Evolutionary conservation across 2,113 vertebrate species (phyloP), one percentile per base, ranked within the genome.

Genomic region (Mesembrinibis cayennensis): DNA sequence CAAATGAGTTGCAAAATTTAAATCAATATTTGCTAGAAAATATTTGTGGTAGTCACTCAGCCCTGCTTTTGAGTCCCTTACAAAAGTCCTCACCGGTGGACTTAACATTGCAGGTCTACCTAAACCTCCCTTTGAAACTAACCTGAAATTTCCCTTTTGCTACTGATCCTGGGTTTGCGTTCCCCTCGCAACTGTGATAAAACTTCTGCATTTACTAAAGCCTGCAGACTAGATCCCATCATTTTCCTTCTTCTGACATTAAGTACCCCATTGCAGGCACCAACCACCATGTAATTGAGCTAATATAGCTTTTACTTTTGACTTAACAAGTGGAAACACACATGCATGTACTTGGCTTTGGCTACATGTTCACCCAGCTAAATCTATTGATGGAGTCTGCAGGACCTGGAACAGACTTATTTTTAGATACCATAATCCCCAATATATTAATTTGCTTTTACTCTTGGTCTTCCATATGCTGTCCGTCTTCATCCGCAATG

Each of bases 1-100:
- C 87, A 97, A 93, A 83, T 20, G 45, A 78, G 50, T 94, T 97
- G 93, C 96, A 96, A 89, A 96, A 94, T 81, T 63, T 92, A 84
- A 97, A 83, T 74, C 82, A 97, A 95, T 97, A 93, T 97, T 97
- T 96, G 84, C 89, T 71, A 85, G 87, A 80, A 83, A 95, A 90
- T 19, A 12, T 95, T 94, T 71, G 71, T 36, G 67, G 45, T 83
- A 71, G 82, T 76, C 93, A 81, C 74, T 70, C 82, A 80, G 53
- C 44, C 38, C n/a, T 29, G 13, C 36, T 85, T 72, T 34, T 6
- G 42, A 62, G 55, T 61, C 78, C n/a, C 22, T 73, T 10, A 50
- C 16, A 36, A 38, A 90, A 0, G 4, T 34, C 74, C 81, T 87
- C 67, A 7, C 19, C 15, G 1, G 29, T 62, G 71, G 38, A 50